Percentiles rank a stretch among this genome's conserved stretches.
Conservation (phyloP, 2,888 invertebrate genomes). For the Cistogaster globosa region DNA sequence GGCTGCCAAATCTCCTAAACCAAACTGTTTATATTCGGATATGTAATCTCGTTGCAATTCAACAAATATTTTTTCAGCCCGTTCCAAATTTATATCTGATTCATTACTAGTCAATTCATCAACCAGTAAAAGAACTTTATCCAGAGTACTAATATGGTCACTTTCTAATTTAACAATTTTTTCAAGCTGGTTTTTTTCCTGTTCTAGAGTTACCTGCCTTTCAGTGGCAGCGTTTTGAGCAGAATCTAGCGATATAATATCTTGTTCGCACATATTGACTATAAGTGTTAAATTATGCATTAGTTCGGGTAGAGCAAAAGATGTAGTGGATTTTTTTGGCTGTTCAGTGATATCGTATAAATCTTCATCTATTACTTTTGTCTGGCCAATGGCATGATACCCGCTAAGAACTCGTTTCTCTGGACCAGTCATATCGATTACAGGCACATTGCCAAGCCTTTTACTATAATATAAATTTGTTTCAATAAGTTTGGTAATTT, state of each 20-base stretch:
- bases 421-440: slow-evolving; percentile 99
- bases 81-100: slow-evolving; percentile 81
- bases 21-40: slow-evolving; percentile 92
- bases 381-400: slow-evolving; percentile 94
- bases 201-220: slow-evolving; percentile 89
- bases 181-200: slow-evolving; percentile 89
- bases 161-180: slow-evolving; percentile 89
- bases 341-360: slow-evolving; percentile 85
- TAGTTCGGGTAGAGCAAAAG: slow-evolving; percentile 94
- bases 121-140: slow-evolving; percentile 87
- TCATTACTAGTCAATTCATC: slow-evolving; percentile 83
- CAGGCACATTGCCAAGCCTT: slow-evolving; percentile 94
- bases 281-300: slow-evolving; percentile 95
- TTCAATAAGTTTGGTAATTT: too few species aligned
- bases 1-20: slow-evolving; percentile 91
- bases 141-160: slow-evolving; percentile 88
- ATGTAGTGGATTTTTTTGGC: slow-evolving; percentile 74
- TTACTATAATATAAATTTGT: too few species aligned
- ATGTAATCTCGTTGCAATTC: slow-evolving; percentile 85
- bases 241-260: slow-evolving; percentile 94
- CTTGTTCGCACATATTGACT: slow-evolving; percentile 96
- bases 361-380: slow-evolving; percentile 84
- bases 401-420: slow-evolving; percentile 96
- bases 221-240: slow-evolving; percentile 91
- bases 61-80: slow-evolving; percentile 82